phyloP scores from a whole-genome alignment of 2,797 vertebrate species.

The Hippoglossus hippoglossus region DNA sequence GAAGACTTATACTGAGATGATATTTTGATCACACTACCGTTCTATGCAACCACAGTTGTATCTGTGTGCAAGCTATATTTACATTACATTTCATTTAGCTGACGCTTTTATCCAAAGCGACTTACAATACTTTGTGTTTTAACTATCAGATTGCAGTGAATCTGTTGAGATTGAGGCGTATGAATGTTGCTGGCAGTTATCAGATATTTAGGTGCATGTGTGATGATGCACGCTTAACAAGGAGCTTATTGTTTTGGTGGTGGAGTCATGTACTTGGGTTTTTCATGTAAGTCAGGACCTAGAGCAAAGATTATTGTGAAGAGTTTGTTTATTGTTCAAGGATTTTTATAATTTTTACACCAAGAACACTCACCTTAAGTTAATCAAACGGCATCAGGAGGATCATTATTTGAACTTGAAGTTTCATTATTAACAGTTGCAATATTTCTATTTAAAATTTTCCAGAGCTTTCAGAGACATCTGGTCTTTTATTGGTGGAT shows the following conservation, averaged over 20 bases:
- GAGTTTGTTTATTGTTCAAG: conserved; percentile 8
- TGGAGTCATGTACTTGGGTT: background rate
- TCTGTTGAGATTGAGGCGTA: background rate
- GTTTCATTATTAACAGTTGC: background rate
- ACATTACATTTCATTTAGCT: too few species aligned
- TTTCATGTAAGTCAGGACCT: background rate
- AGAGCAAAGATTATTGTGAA: background rate
- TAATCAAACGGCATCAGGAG: background rate
- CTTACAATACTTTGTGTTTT: conserved; percentile 12
- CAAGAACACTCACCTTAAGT: background rate
- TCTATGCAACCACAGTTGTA: conserved; percentile 44
- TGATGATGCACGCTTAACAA: conserved; percentile 17
- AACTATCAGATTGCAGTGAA: conserved; percentile 15
- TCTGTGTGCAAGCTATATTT: conserved; percentile 19
- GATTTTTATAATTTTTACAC: background rate
- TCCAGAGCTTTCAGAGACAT: background rate
- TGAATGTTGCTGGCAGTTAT: conserved; percentile 21
- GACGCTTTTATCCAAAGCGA: too few species aligned
- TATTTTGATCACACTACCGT: conserved; percentile 16
- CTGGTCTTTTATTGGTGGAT: background rate
- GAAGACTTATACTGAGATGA: conserved; percentile 1
- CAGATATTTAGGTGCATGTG: conserved; percentile 9
- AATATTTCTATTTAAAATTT: background rate
- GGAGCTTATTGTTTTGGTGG: conserved; percentile 1
- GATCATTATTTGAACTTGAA: background rate